Percentiles rank a stretch among this genome's conserved stretches.
phyloP scores from a whole-genome alignment of 1,140 invertebrate genomes.

The Carposina sasakii region DNA sequence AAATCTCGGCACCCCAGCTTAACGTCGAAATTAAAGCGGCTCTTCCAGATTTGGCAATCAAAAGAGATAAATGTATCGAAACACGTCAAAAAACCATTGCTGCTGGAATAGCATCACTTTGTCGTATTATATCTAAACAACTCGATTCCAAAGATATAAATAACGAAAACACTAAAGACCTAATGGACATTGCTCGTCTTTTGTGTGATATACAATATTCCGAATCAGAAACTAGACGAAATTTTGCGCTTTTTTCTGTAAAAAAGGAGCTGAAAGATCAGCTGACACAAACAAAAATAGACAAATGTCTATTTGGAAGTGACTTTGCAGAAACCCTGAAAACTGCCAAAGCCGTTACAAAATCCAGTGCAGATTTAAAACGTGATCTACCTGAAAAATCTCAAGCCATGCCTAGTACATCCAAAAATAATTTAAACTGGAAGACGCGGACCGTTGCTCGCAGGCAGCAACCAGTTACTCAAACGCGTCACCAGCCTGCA shows the following conservation, averaged over 20 bases:
- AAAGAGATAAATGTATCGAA: too few species aligned
- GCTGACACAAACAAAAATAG: background rate
- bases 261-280: background rate
- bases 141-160: too few species aligned
- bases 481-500: background rate
- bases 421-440: slow-evolving; percentile 4
- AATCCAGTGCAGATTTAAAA: background rate
- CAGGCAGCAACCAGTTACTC: background rate
- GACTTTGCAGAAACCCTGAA: background rate
- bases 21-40: too few species aligned
- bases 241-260: background rate
- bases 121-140: too few species aligned
- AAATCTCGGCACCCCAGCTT: too few species aligned
- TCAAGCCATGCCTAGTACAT: background rate
- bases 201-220: too few species aligned
- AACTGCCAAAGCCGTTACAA: background rate
- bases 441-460: background rate
- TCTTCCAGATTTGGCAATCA: too few species aligned
- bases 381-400: background rate
- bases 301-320: background rate
- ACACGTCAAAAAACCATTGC: too few species aligned
- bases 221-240: too few species aligned
- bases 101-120: too few species aligned
- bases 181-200: too few species aligned
- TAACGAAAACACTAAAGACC: too few species aligned